phyloP scores from a whole-genome alignment of 2,888 invertebrate genomes.

The Nomada fabriciana region DNA sequence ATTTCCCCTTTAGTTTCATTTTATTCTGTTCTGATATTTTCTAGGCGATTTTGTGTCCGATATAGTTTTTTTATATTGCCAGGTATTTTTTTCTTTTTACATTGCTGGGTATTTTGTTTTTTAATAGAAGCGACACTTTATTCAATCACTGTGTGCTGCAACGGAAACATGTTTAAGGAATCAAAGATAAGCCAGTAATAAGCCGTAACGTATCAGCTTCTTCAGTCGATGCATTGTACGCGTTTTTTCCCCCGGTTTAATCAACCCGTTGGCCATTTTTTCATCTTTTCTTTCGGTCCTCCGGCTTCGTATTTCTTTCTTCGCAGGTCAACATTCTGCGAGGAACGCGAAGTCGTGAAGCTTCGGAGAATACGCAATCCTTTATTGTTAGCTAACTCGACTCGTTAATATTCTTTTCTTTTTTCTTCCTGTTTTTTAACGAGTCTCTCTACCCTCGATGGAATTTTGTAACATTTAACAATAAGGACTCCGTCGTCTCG shows the following conservation, averaged over 20 bases:
- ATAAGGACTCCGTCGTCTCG: neutral
- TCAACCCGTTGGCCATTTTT: slow-evolving; percentile 39
- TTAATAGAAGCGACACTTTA: too few relatives aligned
- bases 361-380: slow-evolving; percentile 16
- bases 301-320: slow-evolving; percentile 37
- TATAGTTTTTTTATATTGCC: too few relatives aligned
- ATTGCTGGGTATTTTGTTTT: too few relatives aligned
- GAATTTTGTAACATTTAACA: neutral
- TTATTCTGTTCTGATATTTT: too few relatives aligned
- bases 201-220: slow-evolving; percentile 7
- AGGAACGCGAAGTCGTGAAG: slow-evolving; percentile 37
- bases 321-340: slow-evolving; percentile 48
- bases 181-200: slow-evolving; percentile 10
- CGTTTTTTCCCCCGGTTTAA: slow-evolving; percentile 25
- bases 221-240: slow-evolving; percentile 4
- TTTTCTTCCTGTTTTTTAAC: neutral
- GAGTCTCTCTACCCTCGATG: neutral
- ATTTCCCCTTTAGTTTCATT: too few relatives aligned
- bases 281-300: slow-evolving; percentile 25
- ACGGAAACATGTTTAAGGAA: neutral
- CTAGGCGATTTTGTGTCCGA: too few relatives aligned
- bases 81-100: too few relatives aligned
- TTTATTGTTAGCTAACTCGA: slow-evolving; percentile 29
- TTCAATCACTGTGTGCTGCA: neutral
- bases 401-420: neutral